phyloP scores from a whole-genome alignment of 2,888 invertebrate species.

The Mythimna loreyi region DNA sequence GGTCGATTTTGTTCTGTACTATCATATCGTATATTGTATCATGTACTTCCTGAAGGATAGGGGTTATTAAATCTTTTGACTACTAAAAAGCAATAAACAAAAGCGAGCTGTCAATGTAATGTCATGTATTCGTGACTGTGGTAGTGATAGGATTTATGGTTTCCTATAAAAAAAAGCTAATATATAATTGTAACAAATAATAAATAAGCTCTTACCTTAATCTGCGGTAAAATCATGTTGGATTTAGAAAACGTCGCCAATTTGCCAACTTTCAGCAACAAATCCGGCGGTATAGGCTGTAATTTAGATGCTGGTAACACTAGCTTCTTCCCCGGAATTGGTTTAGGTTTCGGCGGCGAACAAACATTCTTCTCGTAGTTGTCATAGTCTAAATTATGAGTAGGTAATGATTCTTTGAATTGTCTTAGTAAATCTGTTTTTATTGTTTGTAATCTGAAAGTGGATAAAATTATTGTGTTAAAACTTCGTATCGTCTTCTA shows the following conservation, averaged over 20 bases:
- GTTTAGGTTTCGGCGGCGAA: conserved; percentile 2
- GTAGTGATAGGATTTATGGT: too few species aligned
- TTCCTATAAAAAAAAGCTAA: too few species aligned
- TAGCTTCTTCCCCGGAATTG: conserved; percentile 64
- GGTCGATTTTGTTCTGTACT: too few species aligned
- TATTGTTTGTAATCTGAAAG: conserved; percentile 76
- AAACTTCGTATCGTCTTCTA: too few species aligned
- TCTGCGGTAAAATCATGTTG: conserved; percentile 44
- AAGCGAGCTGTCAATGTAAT: too few species aligned
- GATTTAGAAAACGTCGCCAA: conserved; percentile 55
- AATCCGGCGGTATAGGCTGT: conserved; percentile 82
- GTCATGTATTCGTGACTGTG: too few species aligned
- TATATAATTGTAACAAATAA: too few species aligned
- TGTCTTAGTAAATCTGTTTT: conserved; percentile 68
- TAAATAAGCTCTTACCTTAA: conserved; percentile 44
- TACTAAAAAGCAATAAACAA: too few species aligned
- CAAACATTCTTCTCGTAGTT: conserved; percentile 55
- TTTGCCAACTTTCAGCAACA: conserved; percentile 75
- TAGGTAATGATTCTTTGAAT: conserved; percentile 69
- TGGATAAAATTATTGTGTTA: too few species aligned
- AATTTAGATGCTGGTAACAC: conserved; percentile 85
- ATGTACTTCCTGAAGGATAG: too few species aligned
- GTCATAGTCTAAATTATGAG: conserved; percentile 68
- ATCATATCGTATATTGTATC: too few species aligned
- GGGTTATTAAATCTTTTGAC: too few species aligned